Base-by-base conservation (phyloP, 2,113 vertebrate genomes). In the Tenebrosternarchus preto region DNA sequence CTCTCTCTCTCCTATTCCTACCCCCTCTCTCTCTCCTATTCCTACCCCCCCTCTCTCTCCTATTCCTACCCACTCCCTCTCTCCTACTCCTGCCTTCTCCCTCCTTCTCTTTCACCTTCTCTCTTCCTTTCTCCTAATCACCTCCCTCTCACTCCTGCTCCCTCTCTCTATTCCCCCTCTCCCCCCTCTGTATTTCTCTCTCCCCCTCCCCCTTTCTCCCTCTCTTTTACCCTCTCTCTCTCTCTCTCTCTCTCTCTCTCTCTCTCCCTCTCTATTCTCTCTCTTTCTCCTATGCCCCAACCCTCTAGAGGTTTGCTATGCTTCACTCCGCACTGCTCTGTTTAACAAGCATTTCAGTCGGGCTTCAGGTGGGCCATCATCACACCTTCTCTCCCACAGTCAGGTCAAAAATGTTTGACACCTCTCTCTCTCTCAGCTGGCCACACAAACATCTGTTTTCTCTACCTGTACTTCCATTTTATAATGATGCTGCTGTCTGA, bases 321-420 rank as follows among this genome's bases (percentile, higher is more conserved):
- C 29, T 78, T 29, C 68, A 43, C 63, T 81, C 29, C 24, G 72
- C 36, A 60, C 19, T 19, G 29, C 25, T 15, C 69, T 31, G 77
- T 74, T 84, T 77, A 84, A 72, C 73, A 82, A 76, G 73, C 31
- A 73, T 36, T 77, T 82, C 70, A 78, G 74, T 79, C 71, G 78
- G 50, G 59, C 43, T 29, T 68, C 36, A 68, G 71, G 27, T 1
- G 25, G 39, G 6, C 63, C 81, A 79, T 74, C 82, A 78, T 79
- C 59, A 73, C 73, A 20, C 59, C 81, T 50, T 43, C 33, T 63
- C 27, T 72, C 29, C 57, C 57, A 57, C 43, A 33, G 24, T 29
- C 22, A 78, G 70, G 70, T 83, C 82, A 77, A 78, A 75, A 75
- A 69, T 69, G 36, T 78, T 69, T 81, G 71, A 80, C 69, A 68